A percentile compares a stretch with the other conserved stretches of the same genome.
These are phyloP conservation scores for Chascanopsetta lugubris DNA, from an alignment of 2,113 vertebrate genomes.

Conservation along the genomic window DNA sequence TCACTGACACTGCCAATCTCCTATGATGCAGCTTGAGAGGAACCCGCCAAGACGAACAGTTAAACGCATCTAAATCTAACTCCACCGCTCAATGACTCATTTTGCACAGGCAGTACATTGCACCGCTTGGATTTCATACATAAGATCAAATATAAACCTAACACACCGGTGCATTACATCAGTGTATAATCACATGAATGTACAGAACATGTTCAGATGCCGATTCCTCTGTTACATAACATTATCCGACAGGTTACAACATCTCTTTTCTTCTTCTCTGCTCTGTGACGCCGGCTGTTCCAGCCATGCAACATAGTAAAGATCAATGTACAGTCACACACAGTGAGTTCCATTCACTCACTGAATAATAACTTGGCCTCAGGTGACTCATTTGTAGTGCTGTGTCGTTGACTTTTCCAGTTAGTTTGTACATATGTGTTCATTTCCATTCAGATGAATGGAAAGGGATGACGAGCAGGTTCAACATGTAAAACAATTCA, in stretches of 20 bases:
- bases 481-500: too few species aligned
- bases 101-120: too few species aligned
- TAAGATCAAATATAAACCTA: too few species aligned
- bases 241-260: conserved; percentile 4
- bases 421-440: neutral
- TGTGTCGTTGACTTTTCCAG: neutral
- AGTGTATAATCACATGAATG: too few species aligned
- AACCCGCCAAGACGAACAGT: neutral
- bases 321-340: too few species aligned
- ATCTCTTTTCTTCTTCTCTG: neutral
- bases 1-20: neutral
- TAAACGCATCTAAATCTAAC: neutral
- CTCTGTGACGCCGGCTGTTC: neutral
- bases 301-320: neutral
- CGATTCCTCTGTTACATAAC: neutral
- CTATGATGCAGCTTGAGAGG: neutral
- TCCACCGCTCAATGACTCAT: too few species aligned
- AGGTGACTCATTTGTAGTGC: neutral
- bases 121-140: too few species aligned
- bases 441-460: too few species aligned
- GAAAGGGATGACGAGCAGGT: too few species aligned
- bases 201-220: too few species aligned
- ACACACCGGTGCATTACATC: too few species aligned
- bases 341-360: neutral
- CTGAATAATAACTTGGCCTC: neutral